Base-by-base conservation (phyloP, 2,888 invertebrate genomes). In the Tachystola acroxantha region DNA sequence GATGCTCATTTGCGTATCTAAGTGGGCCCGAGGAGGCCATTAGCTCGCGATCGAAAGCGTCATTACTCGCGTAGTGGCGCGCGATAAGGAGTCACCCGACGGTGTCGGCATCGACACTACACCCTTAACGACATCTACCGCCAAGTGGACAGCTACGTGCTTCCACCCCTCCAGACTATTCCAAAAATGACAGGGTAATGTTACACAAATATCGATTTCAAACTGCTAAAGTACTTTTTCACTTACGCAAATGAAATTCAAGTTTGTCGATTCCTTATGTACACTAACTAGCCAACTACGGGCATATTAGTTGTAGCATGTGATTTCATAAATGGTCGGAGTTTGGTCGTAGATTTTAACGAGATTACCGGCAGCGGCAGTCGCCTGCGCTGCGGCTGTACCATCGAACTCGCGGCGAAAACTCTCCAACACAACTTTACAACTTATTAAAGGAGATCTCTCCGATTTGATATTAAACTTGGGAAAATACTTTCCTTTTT, bases 1-100 rank as follows among this genome's bases (percentile, higher is more conserved):
- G 78, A 75, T 76, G 84, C 78, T 84, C 85, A 84, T 86, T 86
- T 86, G 84, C 85, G 81, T 86, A 85, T 85, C 85, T 84, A 81
- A 85, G 84, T 81, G 81, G 76, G 67, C 71, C 73, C 76, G 71
- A 68, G 70, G 74, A 75, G 74, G 77, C 84, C 84, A 86, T 86
- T 86, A 86, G 79, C 72, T 67, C 61, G 60, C 81, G 80, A 84
- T 84, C 82, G 82, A 73, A 77, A 79, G 69, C 73, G 74, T 79
- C 84, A 76, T 85, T 86, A 85, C 79, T 78, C 71, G 79, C 68
- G 67, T 67, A 72, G 76, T 64, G 70, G 67, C 59, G 60, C 59
- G 68, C 80, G 84, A 85, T 81, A 85, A 82, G 80, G 74, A 69
- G 64, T 47, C 56, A 47, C 49, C 46, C 56, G 50, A 46, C 45